Base-by-base conservation (phyloP, 2,113 vertebrate species). In the Clarias batrachus region DNA sequence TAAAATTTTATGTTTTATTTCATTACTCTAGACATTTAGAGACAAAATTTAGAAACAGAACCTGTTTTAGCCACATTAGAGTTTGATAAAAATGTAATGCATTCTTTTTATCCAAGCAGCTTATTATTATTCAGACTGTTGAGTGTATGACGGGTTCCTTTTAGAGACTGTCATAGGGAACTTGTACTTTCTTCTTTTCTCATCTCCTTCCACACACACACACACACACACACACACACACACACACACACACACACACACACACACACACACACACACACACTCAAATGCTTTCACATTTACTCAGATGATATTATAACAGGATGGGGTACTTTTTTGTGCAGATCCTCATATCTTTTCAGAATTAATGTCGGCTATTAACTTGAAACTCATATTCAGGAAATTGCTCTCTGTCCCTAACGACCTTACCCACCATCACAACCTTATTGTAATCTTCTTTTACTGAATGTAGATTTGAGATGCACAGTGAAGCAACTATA, bases 51-150 rank as follows among this genome's bases (percentile, higher is more conserved):
- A 54, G 81, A 84, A 82, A 73, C n/a, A 48, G 48, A 25, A 60
- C 60, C 19, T 11, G 52, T 81, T 84, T 83, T 74, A 82, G 65
- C 80, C 70, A 78, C 60, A 74, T 59, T 17, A 70, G n/a, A 77
- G 73, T 62, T 63, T 17, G 17, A 57, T 37, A 85, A 56, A 41
- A 81, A 62, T 81, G 62, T 71, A 48, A 14, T 70, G 73, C 57
- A 30, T 65, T 41, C 82, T 62, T 87, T 85, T 54, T 65, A 33
- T 62, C 30, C 30, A 30, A 70, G 76, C 65, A 71, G 84, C 73
- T 83, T 27, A 65, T 83, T 66, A 86, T 89, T 90, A 85, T 89
- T 89, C 57, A 87, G 84, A 57, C 25, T 68, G 56, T 85, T 86
- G n/a, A 59, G 62, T 63, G 25, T 27, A 27, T 86, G 83, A 80